Base-by-base conservation (phyloP, 2,797 vertebrate species). In the Chelon labrosus region DNA sequence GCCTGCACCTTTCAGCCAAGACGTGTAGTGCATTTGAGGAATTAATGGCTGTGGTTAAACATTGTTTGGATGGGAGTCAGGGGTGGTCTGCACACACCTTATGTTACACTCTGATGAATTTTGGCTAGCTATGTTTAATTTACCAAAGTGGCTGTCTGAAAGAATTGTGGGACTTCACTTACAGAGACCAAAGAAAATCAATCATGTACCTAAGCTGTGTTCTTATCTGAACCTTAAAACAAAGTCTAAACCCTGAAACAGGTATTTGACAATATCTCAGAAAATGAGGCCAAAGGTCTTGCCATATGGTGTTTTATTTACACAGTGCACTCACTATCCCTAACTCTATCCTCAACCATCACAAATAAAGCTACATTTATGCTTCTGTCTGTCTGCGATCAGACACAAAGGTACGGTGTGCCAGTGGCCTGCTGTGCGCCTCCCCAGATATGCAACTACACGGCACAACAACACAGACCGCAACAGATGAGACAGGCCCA, bases 71-170 rank as follows among this genome's bases (percentile, higher is more conserved):
- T 41, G 65, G 50, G 56, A 64, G 55, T 82, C 50, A 11, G 62
- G 65, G 46, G 67, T 20, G 7, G 52, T 50, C 55, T 9, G 64
- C 37, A 47, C 55, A 55, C 62, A 70, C 62, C 61, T 52, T 54
- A 70, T 78, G 41, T 41, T 59, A 35, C 59, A 69, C 10, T 7
- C 50, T 54, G 66, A 61, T 56, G 54, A 79, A 44, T 58, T 53
- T 56, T n/a, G 42, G 72, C 57, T 64, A 50, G 47, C 51, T 63
- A 64, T 62, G 70, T 89, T 88, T 85, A 53, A 92, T 90, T 85
- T 85, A 74, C 74, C 79, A 74, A 85, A 85, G 85, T 78, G 79
- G 75, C 50, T 70, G 63, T 77, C 67, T 77, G 73, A 59, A 81
- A 64, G 82, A 84, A 67, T 20, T 67, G 59, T 62, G 59, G 72